Evolutionary conservation across 2,888 invertebrate genomes (phyloP).

Genomic region (Selenia dentaria): DNA sequence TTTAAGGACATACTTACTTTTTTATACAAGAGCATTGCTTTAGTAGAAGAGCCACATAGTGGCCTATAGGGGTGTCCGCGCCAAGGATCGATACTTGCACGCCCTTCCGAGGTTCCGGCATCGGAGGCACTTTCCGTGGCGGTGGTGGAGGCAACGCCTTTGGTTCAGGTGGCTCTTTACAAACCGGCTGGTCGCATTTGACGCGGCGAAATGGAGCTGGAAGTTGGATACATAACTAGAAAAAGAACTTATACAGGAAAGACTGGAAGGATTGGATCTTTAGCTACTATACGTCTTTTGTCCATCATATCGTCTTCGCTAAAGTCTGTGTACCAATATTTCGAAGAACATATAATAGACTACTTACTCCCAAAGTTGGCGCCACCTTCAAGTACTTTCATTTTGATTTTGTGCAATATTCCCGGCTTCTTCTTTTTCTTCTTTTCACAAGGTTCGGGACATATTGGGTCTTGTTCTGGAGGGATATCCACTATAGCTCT

Average conservation of each 20-base stretch:
- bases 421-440: slow-evolving; percentile 54
- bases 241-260: too few species aligned
- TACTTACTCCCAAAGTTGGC: slow-evolving; percentile 76
- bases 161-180: slow-evolving; percentile 34
- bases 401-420: slow-evolving; percentile 67
- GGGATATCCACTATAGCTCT: slow-evolving; percentile 63
- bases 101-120: slow-evolving; percentile 58
- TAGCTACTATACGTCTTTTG: too few species aligned
- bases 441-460: slow-evolving; percentile 54
- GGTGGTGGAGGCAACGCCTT: slow-evolving; percentile 56
- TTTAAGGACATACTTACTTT: slow-evolving; percentile 63
- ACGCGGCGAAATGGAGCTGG: slow-evolving; percentile 69
- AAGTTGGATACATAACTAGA: neutral
- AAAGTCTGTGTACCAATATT: too few species aligned
- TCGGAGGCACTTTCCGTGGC: slow-evolving; percentile 39
- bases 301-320: too few species aligned
- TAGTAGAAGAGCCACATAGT: slow-evolving; percentile 74
- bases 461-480: slow-evolving; percentile 49
- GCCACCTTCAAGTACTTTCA: slow-evolving; percentile 69
- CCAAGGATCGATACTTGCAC: slow-evolving; percentile 79
- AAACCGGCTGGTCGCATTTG: slow-evolving; percentile 41
- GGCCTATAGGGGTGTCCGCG: slow-evolving; percentile 78
- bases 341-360: too few species aligned
- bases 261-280: too few species aligned
- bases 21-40: slow-evolving; percentile 82